A percentile compares a stretch with the other conserved stretches of the same genome.
These are phyloP conservation scores for Mesochorus sp. DNA, from an alignment of 2,888 invertebrate genomes.

Conservation along the genomic window DNA sequence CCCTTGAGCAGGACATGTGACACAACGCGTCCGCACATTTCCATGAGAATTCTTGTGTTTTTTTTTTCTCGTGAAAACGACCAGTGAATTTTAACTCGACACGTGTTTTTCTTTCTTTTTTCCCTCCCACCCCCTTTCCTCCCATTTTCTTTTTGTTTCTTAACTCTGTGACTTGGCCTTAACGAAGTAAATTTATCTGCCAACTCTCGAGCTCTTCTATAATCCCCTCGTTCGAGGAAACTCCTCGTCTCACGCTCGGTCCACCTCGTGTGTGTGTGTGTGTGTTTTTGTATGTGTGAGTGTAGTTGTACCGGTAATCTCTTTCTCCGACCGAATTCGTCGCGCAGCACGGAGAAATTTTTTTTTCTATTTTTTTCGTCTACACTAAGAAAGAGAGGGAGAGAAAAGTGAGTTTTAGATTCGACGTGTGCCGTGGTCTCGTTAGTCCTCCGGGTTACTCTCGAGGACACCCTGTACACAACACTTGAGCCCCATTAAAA, in stretches of 20 bases:
- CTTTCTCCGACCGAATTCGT: constrained; percentile 25
- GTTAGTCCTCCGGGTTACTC: constrained; percentile 21
- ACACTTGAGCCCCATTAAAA: not conserved
- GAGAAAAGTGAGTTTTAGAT: constrained; percentile 20
- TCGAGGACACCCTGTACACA: constrained; percentile 8
- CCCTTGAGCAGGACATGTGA: no score
- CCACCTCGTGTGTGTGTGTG: no score
- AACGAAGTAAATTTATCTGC: constrained; percentile 8
- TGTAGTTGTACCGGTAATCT: constrained; percentile 15
- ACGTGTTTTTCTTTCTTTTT: not conserved
- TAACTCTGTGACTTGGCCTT: not conserved
- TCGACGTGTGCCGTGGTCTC: constrained; percentile 26
- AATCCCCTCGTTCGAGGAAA: constrained; percentile 3
- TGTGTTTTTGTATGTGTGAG: no score
- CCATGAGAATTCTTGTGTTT: no score
- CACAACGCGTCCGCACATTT: no score
- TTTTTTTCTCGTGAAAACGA: no score
- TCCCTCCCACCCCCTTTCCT: not conserved
- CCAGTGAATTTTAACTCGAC: no score
- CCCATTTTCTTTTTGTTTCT: not conserved
- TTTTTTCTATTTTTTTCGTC: constrained; percentile 21
- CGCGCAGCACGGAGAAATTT: constrained; percentile 20
- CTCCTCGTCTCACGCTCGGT: not conserved
- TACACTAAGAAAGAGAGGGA: constrained; percentile 13
- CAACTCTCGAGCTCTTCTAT: not conserved